Base-by-base conservation (phyloP, 2,797 vertebrate genomes). In the Rousettus madagascariensis region DNA sequence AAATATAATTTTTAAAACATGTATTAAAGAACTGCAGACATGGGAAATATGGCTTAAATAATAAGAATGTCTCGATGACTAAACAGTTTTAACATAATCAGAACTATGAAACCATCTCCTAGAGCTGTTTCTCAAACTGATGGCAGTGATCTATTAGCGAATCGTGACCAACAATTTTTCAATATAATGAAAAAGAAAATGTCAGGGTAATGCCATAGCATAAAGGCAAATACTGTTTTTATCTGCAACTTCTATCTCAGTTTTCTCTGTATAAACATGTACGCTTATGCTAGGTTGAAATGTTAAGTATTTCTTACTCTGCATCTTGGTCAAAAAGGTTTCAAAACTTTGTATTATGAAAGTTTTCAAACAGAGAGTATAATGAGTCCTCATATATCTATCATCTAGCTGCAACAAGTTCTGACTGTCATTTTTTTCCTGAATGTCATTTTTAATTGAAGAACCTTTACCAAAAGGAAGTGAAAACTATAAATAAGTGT, bases 391-490 rank as follows among this genome's bases (percentile, higher is more conserved):
- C 61, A 71, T 49, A 61, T 10, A 68, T 46, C 43, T 78, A 55
- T 16, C 20, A 85, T 26, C 26, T 90, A 90, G 33, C 33, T 77
- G 86, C n/a, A 82, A 72, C 63, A 66, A 88, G 53, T 91, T 84
- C 84, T 84, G 41, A 59, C 51, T 5, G 9, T 84, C 33, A 78
- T 74, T 86, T 79, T 93, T 63, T 38, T 15, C 61, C 59, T 74
- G 7, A 86, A 80, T 87, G 33, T 86, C 36, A 72, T 74, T 69
- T 93, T 90, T 69, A 95, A 95, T 19, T 91, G 66, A 96, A 90
- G 66, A 80, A 61, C 6, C 41, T 91, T 87, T 74, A 78, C 33
- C 51, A 28, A 82, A 90, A 75, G 24, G 91, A 89, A 78, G 59
- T 63, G 24, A 89, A 82, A 94, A 77, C 36, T 68, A 61, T 63